Evolutionary conservation across 2,888 invertebrate genomes (phyloP), one percentile per base, ranked within the genome.

Genomic region (Beris morrisii): DNA sequence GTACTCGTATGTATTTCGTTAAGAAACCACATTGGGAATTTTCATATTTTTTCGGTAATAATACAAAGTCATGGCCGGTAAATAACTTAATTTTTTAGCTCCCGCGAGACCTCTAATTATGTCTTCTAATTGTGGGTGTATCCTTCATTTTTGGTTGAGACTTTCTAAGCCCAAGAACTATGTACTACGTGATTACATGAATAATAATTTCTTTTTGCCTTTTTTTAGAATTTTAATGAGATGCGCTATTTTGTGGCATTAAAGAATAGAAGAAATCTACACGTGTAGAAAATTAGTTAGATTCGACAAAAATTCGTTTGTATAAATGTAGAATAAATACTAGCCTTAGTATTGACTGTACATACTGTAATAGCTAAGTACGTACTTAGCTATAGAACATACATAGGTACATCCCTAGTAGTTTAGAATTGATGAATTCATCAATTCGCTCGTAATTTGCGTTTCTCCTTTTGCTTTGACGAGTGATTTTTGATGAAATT

Each of bases 61-160:
- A 61, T 61, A 61, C 32, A 28, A 22, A 38, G 61, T 61, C 61
- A 50, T 61, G 11, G 50, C 22, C 43, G 43, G 43, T 44, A 56
- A 56, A 52, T 50, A 61, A 50, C 38, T 15, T 31, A 22, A 13
- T 52, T n/a, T 22, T 46, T 22, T 12, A 52, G 61, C 61, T 61
- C 32, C 61, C 38, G 61, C 50, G 52, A 52, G 52, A 50, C 61
- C 52, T 61, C 61, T 61, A 61, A 61, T 61, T 61, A 61, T 32
- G 61, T 61, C 61, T 50, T 45, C 61, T 61, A 61, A 61, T 61
- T 38, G 61, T 61, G 61, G 61, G 61, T 61, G 61, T 61, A 61
- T 61, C 61, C 61, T 52, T 61, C 61, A 32, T 38, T 56, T 56
- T 45, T 59, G 30, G 7, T 57, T 61, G 61, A 50, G 50, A 50